Evolutionary conservation across 2,888 invertebrate genomes (phyloP).

Genomic region (Oligia latruncula): DNA sequence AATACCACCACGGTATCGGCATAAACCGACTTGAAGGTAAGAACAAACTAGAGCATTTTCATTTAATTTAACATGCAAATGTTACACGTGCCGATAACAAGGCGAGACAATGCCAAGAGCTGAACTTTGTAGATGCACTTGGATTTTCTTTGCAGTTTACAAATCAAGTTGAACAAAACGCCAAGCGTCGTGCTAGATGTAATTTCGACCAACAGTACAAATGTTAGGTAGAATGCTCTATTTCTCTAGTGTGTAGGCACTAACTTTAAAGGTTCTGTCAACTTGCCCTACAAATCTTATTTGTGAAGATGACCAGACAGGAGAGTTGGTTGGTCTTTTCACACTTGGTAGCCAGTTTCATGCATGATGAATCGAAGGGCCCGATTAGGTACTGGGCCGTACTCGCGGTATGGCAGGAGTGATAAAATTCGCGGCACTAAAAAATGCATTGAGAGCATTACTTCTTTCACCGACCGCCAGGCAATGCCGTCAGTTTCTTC

Average conservation of each 20-base stretch:
- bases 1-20: constrained; percentile 76
- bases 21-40: constrained; percentile 50
- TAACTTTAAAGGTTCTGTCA: constrained; percentile 51
- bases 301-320: constrained; percentile 71
- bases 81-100: no score
- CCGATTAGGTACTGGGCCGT: constrained; percentile 63
- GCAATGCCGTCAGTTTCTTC: not conserved
- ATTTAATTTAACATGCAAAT: not conserved
- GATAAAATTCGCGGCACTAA: not conserved
- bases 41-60: not conserved
- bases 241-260: not conserved
- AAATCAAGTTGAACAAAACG: no score
- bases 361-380: constrained; percentile 63
- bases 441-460: not conserved
- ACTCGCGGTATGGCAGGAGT: constrained; percentile 2
- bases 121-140: no score
- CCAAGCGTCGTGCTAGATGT: no score
- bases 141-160: no score
- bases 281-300: constrained; percentile 67
- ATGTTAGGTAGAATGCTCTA: no score
- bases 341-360: constrained; percentile 63
- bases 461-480: not conserved
- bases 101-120: no score
- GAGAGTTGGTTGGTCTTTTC: constrained; percentile 55
- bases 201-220: no score